Conservation (phyloP, 2,888 invertebrate genomes). For the Campaea margaritaria region DNA sequence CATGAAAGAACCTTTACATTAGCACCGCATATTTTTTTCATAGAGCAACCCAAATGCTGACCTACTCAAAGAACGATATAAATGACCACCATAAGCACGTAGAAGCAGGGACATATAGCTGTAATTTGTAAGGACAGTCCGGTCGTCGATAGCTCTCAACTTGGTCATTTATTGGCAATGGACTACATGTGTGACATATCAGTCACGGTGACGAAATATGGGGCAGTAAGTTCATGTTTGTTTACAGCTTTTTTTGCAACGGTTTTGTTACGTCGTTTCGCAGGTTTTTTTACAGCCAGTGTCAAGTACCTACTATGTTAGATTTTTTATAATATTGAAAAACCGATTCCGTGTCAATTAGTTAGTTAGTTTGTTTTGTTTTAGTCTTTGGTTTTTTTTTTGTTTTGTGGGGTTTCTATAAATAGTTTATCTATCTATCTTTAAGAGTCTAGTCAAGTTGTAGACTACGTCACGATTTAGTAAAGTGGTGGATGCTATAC, state of each 20-base stretch:
- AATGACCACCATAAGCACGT: slow-evolving; percentile 22
- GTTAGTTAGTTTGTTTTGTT: too few relatives aligned
- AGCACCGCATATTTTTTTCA: neutral
- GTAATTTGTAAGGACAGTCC: slow-evolving; percentile 22
- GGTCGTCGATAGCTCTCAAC: slow-evolving; percentile 18
- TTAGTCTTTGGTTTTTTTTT: too few relatives aligned
- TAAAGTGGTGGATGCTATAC: too few relatives aligned
- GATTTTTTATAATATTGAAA: too few relatives aligned
- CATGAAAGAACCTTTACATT: neutral
- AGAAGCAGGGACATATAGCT: slow-evolving; percentile 15
- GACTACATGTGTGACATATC: slow-evolving; percentile 1
- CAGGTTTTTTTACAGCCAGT: too few relatives aligned
- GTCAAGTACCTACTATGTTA: too few relatives aligned
- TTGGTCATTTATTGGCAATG: slow-evolving; percentile 22
- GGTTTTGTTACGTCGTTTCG: too few relatives aligned
- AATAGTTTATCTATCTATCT: too few relatives aligned
- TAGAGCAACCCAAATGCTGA: slow-evolving; percentile 4
- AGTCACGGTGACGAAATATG: neutral
- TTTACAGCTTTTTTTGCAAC: neutral
- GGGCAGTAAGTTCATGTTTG: neutral
- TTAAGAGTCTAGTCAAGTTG: too few relatives aligned
- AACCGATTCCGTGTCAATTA: too few relatives aligned
- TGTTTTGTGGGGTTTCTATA: too few relatives aligned
- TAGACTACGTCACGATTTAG: too few relatives aligned
- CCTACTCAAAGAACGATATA: slow-evolving; percentile 14